A percentile compares a stretch with the other conserved stretches of the same genome.
These are phyloP conservation scores for Parasteatoda lunata DNA, from an alignment of 2,888 invertebrate species.

Conservation along the genomic window DNA sequence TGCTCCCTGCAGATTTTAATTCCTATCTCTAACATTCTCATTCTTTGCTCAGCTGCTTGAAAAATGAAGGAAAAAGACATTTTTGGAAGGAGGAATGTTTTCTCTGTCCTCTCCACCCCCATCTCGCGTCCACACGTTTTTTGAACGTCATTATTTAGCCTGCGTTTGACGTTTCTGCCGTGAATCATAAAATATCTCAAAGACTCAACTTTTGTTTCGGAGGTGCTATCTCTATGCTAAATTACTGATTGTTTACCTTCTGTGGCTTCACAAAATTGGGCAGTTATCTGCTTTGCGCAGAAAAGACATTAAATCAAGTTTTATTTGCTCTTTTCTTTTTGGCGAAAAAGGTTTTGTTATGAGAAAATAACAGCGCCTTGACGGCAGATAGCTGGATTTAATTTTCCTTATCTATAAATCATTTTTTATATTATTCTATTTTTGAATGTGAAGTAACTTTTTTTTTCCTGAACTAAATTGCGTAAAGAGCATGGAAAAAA, in stretches of 20 bases:
- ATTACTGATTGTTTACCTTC: constrained; percentile 44
- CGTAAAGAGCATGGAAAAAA: too few relatives aligned
- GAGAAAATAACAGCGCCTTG: too few relatives aligned
- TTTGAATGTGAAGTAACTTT: too few relatives aligned
- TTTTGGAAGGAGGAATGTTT: constrained; percentile 11
- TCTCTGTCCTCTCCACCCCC: constrained; percentile 2
- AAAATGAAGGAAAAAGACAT: constrained; percentile 19
- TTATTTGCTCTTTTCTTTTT: background rate
- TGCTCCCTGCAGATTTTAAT: constrained; percentile 9
- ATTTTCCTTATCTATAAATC: too few relatives aligned
- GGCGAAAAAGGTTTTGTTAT: too few relatives aligned
- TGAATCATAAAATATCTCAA: constrained; percentile 29
- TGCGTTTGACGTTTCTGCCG: constrained; percentile 4
- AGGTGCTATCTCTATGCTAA: constrained; percentile 42
- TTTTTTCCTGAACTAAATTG: too few relatives aligned
- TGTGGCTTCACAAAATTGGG: constrained; percentile 1
- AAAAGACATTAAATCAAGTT: constrained; percentile 36
- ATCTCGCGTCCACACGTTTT: background rate
- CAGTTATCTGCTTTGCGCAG: constrained; percentile 3
- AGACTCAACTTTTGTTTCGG: constrained; percentile 18
- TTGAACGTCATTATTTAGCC: constrained; percentile 5
- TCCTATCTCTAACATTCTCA: constrained; percentile 15
- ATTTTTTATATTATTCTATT: too few relatives aligned
- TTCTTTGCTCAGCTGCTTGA: constrained; percentile 34
- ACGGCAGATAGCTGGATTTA: too few relatives aligned